A percentile compares a stretch with the other conserved stretches of the same genome.
phyloP scores from a whole-genome alignment of 2,797 vertebrate genomes.

The Brotogeris chrysoptera region DNA sequence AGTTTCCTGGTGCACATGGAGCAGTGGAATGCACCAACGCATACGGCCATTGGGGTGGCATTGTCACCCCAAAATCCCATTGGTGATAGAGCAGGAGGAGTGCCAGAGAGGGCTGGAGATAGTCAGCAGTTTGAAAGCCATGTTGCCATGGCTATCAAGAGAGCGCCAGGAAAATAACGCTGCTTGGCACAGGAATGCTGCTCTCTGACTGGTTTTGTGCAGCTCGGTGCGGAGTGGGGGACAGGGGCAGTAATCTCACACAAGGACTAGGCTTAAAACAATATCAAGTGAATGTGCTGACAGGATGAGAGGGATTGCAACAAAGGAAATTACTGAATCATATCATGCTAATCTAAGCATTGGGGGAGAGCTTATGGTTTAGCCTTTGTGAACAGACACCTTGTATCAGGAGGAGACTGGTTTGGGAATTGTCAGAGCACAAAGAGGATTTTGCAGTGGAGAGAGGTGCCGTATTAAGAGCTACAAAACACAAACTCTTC shows the following conservation, averaged over 20 bases:
- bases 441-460: neutral
- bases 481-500: neutral
- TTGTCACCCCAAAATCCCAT: neutral
- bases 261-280: neutral
- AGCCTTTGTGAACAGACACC: neutral
- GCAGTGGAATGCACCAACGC: rapidly evolving
- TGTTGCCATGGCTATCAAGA: slow-evolving; percentile 21
- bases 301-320: neutral
- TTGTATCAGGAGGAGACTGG: neutral
- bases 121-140: neutral
- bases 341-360: neutral
- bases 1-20: neutral
- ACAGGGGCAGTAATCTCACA: neutral
- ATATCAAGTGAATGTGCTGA: neutral
- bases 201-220: neutral
- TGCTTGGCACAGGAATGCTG: neutral
- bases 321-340: slow-evolving; percentile 29
- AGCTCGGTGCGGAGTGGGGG: neutral
- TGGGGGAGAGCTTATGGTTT: neutral
- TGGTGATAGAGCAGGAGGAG: rapidly evolving
- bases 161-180: neutral
- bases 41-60: rapidly evolving
- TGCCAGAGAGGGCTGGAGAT: neutral
- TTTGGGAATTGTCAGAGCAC: neutral
- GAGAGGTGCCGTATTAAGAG: neutral